Evolutionary conservation across 2,797 vertebrate genomes (phyloP).

Genomic region (Loris lydekkerianus): DNA sequence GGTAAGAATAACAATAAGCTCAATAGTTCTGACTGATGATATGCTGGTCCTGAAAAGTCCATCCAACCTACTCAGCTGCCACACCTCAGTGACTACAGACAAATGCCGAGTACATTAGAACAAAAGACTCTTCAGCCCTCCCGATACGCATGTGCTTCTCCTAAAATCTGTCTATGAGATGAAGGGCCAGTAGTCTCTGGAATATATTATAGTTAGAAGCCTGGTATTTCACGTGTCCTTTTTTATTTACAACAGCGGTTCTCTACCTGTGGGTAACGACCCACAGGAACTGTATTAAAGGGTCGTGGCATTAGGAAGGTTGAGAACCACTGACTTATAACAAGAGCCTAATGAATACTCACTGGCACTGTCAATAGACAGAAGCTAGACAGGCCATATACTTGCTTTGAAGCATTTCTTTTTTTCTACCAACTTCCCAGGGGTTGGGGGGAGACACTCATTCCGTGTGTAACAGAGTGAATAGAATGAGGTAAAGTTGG

Average conservation of each 20-base stretch:
- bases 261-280: too few species aligned
- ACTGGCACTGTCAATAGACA: background rate
- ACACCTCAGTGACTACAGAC: background rate
- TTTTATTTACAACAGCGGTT: background rate
- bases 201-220: background rate
- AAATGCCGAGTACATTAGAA: background rate
- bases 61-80: background rate
- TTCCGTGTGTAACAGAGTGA: background rate
- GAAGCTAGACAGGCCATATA: constrained; percentile 4
- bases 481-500: background rate
- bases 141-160: background rate
- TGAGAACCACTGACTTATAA: background rate
- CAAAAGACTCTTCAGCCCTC: background rate
- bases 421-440: constrained; percentile 38
- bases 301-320: too few species aligned
- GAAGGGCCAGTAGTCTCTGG: background rate
- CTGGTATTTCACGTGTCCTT: constrained; percentile 29
- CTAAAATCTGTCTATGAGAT: background rate
- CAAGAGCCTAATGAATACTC: background rate
- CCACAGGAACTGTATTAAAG: too few species aligned
- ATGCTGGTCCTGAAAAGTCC: background rate
- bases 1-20: background rate
- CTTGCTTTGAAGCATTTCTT: background rate
- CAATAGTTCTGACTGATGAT: background rate
- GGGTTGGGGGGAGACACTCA: too few species aligned